Base-by-base conservation (phyloP, 2,888 invertebrate genomes). In the Smittia sp. region DNA sequence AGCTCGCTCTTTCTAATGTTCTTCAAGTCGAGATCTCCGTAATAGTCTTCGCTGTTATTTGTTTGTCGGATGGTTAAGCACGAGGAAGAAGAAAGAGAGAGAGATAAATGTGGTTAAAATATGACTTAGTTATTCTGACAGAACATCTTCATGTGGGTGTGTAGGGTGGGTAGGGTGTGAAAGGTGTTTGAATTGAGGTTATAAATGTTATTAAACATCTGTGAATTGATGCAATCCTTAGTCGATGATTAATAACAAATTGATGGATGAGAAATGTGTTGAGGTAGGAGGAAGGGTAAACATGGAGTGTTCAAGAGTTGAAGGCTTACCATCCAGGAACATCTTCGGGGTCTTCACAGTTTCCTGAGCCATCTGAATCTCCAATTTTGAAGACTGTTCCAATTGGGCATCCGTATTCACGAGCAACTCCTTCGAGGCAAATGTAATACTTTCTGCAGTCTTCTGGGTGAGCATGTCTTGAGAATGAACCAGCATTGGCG, bases 321-420 rank as follows among this genome's bases (percentile, higher is more conserved):
- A 11, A 7, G 75, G 87, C 93, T 91, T 84, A 94, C 94, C 95
- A 96, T 88, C 95, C 96, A 83, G 92, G 93, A 86, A 96, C 96
- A 82, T 94, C 94, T 85, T 94, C 94, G 77, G 96, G 96, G 81
- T 95, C 95, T 84, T 94, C 93, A 84, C 96, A 96, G 86, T 93
- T 93, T 77, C 95, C 94, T 78, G 91, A 90, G 79, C 94, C 95
- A 78, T 95, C 94, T 79, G 90, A 84, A 80, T 93, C 93, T 75
- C 94, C 94, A 83, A 95, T 94, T 84, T 94, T 94, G 90, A 95
- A 96, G 72, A 96, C 96, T 74, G 95, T 95, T 74, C 96, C 96
- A 80, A 96, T 93, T 79, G 95, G 95, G 85, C 96, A 96, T 76
- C 96, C 96, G 83, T 96, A 96, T 83, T 96, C 95, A 77, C 96